Percentiles rank a stretch among this genome's conserved stretches.
These are phyloP conservation scores for Tenrec ecaudatus DNA, from an alignment of 2,113 vertebrate genomes.

Conservation along the genomic window DNA sequence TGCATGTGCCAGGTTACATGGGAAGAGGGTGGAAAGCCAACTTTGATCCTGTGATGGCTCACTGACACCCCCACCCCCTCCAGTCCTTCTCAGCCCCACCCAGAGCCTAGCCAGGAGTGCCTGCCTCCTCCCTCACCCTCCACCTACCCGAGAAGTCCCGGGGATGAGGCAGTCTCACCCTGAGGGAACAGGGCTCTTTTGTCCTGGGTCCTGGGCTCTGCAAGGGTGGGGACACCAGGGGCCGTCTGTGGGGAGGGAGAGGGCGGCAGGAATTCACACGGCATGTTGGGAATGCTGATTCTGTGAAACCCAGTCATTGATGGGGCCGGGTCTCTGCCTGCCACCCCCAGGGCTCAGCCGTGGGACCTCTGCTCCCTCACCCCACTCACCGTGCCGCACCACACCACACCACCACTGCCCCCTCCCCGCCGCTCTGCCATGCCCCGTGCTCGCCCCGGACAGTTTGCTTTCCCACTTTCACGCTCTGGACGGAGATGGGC, in stretches of 20 bases:
- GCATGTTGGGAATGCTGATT: conserved; percentile 80
- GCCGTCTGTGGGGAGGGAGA: conserved; percentile 73
- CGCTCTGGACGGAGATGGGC: neutral
- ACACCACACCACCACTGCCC: neutral
- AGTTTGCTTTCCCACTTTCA: neutral
- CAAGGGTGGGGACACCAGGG: conserved; percentile 67
- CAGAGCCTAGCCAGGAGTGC: neutral
- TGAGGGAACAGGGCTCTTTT: conserved; percentile 78
- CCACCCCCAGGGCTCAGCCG: conserved; percentile 69
- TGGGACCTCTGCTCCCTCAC: conserved; percentile 63
- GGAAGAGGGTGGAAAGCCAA: conserved; percentile 63
- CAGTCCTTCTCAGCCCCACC: neutral
- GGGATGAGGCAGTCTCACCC: conserved; percentile 29
- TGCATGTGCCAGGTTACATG: neutral
- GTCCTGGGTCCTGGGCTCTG: conserved; percentile 53
- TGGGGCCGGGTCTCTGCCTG: conserved; percentile 61
- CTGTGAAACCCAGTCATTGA: conserved; percentile 81
- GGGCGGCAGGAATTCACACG: conserved; percentile 82
- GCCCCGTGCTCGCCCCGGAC: neutral
- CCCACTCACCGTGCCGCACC: neutral
- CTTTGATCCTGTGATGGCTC: neutral
- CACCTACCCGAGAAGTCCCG: conserved; percentile 60
- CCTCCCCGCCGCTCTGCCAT: neutral
- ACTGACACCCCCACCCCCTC: neutral
- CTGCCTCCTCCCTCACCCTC: neutral